Evolutionary conservation across 2,888 invertebrate species (phyloP), one percentile per base, ranked within the genome.

Genomic region (Drosophila picticornis): DNA sequence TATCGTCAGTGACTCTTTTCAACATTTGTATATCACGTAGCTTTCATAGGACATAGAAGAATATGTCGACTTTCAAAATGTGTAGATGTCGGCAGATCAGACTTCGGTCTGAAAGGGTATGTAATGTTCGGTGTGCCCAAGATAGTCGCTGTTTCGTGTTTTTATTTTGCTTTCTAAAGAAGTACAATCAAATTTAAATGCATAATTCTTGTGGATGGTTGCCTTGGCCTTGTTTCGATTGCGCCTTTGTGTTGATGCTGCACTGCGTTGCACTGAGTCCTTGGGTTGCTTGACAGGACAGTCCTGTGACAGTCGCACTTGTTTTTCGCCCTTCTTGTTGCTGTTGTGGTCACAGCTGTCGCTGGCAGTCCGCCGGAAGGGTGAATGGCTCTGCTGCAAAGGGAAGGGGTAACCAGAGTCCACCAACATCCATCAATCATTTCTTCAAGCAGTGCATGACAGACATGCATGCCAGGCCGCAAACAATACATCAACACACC

Each of bases 391-490:
- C 31, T 10, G 43, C 38, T 29, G 16, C 2, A 22, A 34, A 10
- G 34, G 25, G 34, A 2, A 19, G 16, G 46, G 46, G 46, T 16
- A 46, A 19, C 7, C 9, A 48, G 57, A 48, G 62, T n/a, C 27
- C 38, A 52, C 31, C 51, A 75, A 66, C 73, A 61, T 68, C 70
- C 74, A 81, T 81, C 82, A 81, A 83, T 83, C 83, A 81, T 76
- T 66, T 60, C 65, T 61, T 72, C 84, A 77, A 79, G 79, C 74
- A 77, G 63, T 75, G 81, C 73, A 74, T 76, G 79, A 63, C 73
- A 72, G 72, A 78, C 75, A 73, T 83, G 75, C 72, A 53, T 53
- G 62, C 63, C 73, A 55, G 64, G 72, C 73, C 75, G 51, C 81
- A 81, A 71, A 53, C 81, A 70, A 81, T 77, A 62, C 72, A 75